phyloP scores from a whole-genome alignment of 2,797 vertebrate species.

The Parauchenoglanis punctatus region DNA sequence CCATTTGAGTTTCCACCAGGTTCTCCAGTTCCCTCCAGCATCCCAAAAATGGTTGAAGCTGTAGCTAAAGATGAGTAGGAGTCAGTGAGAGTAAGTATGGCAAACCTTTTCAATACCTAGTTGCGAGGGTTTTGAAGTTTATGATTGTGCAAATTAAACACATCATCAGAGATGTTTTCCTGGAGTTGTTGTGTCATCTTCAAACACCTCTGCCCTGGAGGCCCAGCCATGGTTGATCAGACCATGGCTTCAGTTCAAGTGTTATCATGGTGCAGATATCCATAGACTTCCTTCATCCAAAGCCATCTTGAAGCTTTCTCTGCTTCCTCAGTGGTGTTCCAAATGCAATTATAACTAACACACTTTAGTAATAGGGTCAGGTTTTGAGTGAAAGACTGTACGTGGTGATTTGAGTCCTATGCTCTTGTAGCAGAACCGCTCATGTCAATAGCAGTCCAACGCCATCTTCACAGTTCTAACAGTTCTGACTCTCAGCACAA shows the following conservation, averaged over 20 bases:
- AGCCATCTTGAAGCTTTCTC: not conserved
- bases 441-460: not conserved
- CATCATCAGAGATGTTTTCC: not conserved
- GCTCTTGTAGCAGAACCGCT: too few relatives aligned
- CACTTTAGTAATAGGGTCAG: too few relatives aligned
- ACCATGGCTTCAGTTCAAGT: not conserved
- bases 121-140: not conserved
- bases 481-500: not conserved
- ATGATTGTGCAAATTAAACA: not conserved
- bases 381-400: too few relatives aligned
- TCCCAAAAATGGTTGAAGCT: not conserved
- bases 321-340: not conserved
- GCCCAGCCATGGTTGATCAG: not conserved
- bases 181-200: not conserved
- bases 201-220: not conserved
- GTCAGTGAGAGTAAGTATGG: not conserved
- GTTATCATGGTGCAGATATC: not conserved
- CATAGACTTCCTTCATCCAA: not conserved
- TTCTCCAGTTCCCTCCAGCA: not conserved
- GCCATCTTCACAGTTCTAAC: not conserved
- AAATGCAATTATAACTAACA: not conserved
- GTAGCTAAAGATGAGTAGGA: not conserved
- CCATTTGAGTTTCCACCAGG: not conserved
- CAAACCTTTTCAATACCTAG: not conserved
- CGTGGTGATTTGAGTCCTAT: too few relatives aligned